phyloP scores from a whole-genome alignment of 2,113 vertebrate genomes.

The Tonatia bakeri region DNA sequence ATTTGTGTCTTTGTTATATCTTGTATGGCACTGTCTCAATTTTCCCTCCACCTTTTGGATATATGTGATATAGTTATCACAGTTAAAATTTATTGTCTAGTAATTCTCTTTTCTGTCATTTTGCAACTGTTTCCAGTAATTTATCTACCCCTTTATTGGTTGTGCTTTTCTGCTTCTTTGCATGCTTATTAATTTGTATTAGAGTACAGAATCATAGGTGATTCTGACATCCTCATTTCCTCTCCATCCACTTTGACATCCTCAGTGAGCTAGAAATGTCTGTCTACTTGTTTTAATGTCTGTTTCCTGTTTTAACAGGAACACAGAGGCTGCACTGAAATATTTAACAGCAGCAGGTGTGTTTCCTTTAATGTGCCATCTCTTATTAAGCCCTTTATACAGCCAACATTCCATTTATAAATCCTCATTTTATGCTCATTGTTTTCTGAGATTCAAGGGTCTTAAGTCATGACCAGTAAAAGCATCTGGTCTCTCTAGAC shows the following conservation, averaged over 20 bases:
- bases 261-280: not conserved
- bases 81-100: not conserved
- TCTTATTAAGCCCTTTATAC: not conserved
- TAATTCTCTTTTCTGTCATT: not conserved
- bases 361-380: not conserved
- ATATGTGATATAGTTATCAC: not conserved
- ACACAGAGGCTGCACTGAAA: not conserved
- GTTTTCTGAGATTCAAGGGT: not conserved
- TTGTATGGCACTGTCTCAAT: not conserved
- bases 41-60: not conserved
- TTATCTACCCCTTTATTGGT: not conserved
- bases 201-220: not conserved
- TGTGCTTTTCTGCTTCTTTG: not conserved
- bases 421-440: not conserved
- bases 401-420: not conserved
- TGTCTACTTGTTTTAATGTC: not conserved
- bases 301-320: not conserved
- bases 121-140: not conserved
- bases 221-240: not conserved
- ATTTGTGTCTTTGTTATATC: not conserved
- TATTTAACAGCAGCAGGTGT: not conserved
- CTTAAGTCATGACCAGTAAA: conserved; percentile 21
- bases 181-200: not conserved
- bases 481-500: not conserved
- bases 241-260: not conserved